Conservation (phyloP, 1,140 invertebrate genomes). For the Medauroidea extradentata region DNA sequence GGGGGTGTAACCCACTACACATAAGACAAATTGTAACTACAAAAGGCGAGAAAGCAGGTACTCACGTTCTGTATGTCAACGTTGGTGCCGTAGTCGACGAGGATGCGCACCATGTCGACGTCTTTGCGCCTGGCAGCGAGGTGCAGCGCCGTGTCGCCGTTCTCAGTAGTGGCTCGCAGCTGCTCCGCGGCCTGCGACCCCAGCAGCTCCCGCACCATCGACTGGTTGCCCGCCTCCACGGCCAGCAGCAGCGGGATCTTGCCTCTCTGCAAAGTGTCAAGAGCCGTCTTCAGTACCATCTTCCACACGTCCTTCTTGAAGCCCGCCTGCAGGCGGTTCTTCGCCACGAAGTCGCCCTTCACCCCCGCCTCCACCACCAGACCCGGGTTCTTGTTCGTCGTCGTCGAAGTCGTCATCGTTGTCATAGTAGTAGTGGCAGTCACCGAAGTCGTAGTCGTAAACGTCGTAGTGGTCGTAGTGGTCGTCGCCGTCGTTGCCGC, state of each 20-base stretch:
- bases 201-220: slow-evolving; percentile 86
- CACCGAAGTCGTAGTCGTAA: neutral
- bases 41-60: slow-evolving; percentile 17
- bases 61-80: slow-evolving; percentile 86
- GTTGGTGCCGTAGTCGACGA: slow-evolving; percentile 87
- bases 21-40: too few relatives aligned
- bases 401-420: too few relatives aligned
- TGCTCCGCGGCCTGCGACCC: slow-evolving; percentile 76
- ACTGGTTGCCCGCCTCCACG: slow-evolving; percentile 88
- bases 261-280: slow-evolving; percentile 65
- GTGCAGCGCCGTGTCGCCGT: slow-evolving; percentile 87
- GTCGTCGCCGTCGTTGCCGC: neutral
- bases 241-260: slow-evolving; percentile 90
- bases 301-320: slow-evolving; percentile 42
- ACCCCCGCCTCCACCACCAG: neutral
- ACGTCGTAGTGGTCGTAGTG: too few relatives aligned
- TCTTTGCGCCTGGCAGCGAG: slow-evolving; percentile 83
- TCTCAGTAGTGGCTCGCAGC: slow-evolving; percentile 65
- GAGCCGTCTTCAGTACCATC: slow-evolving; percentile 7
- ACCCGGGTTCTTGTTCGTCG: neutral
- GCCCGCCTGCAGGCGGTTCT: slow-evolving; percentile 50
- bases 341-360: slow-evolving; percentile 42
- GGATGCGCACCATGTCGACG: slow-evolving; percentile 84
- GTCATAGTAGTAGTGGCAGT: too few relatives aligned
- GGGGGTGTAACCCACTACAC: too few relatives aligned